These are phyloP conservation scores for Porites cylindrica DNA, from an alignment of 92 coral and sea anemone genomes.

Conservation along the genomic window DNA sequence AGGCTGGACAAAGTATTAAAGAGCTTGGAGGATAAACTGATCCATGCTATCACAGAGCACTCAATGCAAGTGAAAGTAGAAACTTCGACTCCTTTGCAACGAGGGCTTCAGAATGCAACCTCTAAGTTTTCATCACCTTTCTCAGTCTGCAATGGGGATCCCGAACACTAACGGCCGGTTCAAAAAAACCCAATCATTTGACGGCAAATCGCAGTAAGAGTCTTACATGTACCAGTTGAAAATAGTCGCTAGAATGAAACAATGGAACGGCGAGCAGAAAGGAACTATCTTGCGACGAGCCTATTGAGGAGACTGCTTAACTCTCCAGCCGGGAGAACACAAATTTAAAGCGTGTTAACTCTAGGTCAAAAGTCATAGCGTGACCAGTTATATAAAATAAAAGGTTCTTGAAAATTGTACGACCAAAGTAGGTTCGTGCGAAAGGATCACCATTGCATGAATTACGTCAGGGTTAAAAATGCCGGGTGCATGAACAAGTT, in stretches of 20 bases:
- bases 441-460: too few relatives aligned
- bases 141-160: not conserved
- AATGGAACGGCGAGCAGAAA: slow-evolving; percentile 53
- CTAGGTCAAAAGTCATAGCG: too few relatives aligned
- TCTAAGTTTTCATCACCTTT: not conserved
- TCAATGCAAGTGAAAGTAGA: slow-evolving; percentile 17
- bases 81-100: slow-evolving; percentile 14
- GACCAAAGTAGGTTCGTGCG: too few relatives aligned
- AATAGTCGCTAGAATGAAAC: slow-evolving; percentile 55
- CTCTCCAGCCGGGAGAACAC: not conserved
- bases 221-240: slow-evolving; percentile 34
- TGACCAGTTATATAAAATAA: too few relatives aligned
- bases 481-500: too few relatives aligned
- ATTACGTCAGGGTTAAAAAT: too few relatives aligned
- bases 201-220: slow-evolving; percentile 61
- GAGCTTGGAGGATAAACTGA: not conserved
- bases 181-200: slow-evolving; percentile 36
- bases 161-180: slow-evolving; percentile 24
- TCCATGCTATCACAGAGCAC: not conserved
- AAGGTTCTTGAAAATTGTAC: too few relatives aligned
- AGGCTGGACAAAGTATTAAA: slow-evolving; percentile 18
- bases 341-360: too few relatives aligned
- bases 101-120: not conserved
- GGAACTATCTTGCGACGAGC: slow-evolving; percentile 58
- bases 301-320: slow-evolving; percentile 47